Conservation (phyloP, 2,888 invertebrate genomes). For the Omphaloscelis lunosa region DNA sequence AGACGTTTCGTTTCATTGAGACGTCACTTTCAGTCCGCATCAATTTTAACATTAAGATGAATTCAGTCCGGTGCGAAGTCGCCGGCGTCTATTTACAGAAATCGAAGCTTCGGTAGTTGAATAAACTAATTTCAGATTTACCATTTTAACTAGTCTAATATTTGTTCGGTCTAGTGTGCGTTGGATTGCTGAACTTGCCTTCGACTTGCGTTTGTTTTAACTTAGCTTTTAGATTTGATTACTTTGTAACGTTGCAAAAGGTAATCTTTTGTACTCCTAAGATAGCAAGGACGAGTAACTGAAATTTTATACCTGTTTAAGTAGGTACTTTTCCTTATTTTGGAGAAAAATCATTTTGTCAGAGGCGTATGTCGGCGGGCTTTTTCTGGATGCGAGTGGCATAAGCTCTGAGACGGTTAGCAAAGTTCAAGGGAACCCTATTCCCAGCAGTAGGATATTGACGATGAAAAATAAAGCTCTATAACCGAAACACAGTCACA, state of each 20-base stretch:
- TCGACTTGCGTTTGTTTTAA: neutral
- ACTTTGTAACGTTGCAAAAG: neutral
- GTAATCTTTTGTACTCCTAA: neutral
- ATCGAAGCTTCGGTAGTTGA: slow-evolving; percentile 4
- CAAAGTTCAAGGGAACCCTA: neutral
- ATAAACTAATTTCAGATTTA: slow-evolving; percentile 25
- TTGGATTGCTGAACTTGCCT: neutral
- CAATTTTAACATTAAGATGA: slow-evolving; percentile 14
- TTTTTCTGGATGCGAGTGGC: neutral
- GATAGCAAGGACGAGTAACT: neutral
- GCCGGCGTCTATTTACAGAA: neutral
- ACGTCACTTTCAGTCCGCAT: neutral
- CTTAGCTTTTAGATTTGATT: neutral
- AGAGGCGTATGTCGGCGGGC: neutral
- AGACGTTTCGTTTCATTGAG: neutral
- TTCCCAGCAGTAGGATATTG: neutral
- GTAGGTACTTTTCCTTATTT: neutral
- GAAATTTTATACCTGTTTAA: no score
- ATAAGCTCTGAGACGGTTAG: neutral
- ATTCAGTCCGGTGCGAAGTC: neutral
- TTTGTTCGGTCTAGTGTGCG: slow-evolving; percentile 8
- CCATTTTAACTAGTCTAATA: slow-evolving; percentile 15
- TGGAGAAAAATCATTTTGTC: neutral
- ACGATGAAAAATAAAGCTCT: neutral
- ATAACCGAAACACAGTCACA: neutral